Evolutionary conservation across 2,888 invertebrate genomes (phyloP).

Genomic region (Tetrapedia diversipes): DNA sequence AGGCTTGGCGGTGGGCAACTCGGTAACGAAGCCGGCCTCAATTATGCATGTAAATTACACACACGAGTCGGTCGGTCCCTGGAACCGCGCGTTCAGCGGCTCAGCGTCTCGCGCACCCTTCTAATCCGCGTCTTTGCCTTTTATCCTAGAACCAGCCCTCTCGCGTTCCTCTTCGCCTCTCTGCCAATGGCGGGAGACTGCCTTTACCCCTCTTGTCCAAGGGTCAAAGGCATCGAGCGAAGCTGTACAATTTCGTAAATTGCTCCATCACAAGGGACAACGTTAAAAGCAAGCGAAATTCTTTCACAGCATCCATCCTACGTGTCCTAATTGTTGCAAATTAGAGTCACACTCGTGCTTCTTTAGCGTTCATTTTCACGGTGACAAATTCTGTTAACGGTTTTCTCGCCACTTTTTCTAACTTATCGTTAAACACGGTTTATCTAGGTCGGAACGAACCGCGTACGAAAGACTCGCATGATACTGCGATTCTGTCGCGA

Average conservation of each 20-base stretch:
- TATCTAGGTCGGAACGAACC: too few species aligned
- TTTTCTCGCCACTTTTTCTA: too few species aligned
- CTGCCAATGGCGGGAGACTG: too few species aligned
- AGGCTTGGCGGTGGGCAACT: slow-evolving; percentile 47
- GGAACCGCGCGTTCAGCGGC: too few species aligned
- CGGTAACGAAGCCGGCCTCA: slow-evolving; percentile 61
- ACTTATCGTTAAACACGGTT: not conserved
- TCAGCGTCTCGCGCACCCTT: slow-evolving; percentile 7
- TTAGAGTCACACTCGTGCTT: too few species aligned
- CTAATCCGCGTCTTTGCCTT: slow-evolving; percentile 28
- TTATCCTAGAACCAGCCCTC: slow-evolving; percentile 12
- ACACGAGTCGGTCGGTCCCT: slow-evolving; percentile 15
- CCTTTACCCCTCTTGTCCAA: not conserved
- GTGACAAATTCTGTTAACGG: too few species aligned
- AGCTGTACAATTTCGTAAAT: not conserved
- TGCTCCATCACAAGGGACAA: not conserved
- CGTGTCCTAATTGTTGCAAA: too few species aligned
- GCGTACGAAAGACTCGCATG: not conserved
- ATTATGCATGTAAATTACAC: slow-evolving; percentile 66
- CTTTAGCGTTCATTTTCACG: too few species aligned
- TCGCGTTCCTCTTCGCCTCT: too few species aligned
- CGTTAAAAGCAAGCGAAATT: too few species aligned
- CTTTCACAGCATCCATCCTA: too few species aligned
- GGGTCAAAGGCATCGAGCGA: slow-evolving; percentile 14
- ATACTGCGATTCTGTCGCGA: slow-evolving; percentile 1